Base-by-base conservation (phyloP, 2,113 vertebrate species). In the Sapayoa aenigma region DNA sequence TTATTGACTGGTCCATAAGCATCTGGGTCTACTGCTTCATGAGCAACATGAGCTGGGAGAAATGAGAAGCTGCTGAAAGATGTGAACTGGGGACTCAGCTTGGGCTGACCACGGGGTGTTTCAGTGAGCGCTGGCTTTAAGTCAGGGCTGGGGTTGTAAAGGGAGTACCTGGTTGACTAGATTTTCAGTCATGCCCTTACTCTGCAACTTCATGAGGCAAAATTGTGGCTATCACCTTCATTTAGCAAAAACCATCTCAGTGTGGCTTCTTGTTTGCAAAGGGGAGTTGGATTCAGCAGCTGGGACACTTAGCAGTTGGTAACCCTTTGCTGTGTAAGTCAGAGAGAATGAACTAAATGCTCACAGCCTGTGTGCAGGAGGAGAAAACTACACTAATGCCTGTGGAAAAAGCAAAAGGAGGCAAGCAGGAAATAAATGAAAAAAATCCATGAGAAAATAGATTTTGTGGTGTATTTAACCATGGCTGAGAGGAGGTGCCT, bases 361-460 rank as follows among this genome's bases (percentile, higher is more conserved):
- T 90, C 79, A 33, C 72, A 90, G 90, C 39, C 90, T 81, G 84
- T 56, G 60, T 88, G 69, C 77, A 72, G 60, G 86, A 90, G 80
- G 73, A 92, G 86, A 92, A 96, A 86, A 86, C 5, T 16, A 67
- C 74, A 75, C 33, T 83, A 90, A 84, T 59, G 42, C 15, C 5
- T 77, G 56, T 93, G 90, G 68, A 86, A 83, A 91, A 95, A 85
- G 42, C 76, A 84, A 90, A 93, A 93, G 83, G 56, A 88, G 60
- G 44, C 39, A 83, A 82, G 68, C 79, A 94, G 93, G 95, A 95
- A 96, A 87, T 49, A 97, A 89, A 82, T 84, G 44, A 47, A 81
- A 90, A 94, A 90, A 89, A 81, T 81, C 90, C 94, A 90, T 81
- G 93, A 84, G 95, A 93, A 95, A 91, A 93, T 59, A 66, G 86